Percentiles rank a stretch among this genome's conserved stretches.
Conservation (phyloP, 2,797 vertebrate species). For the Nyctalus aviator region DNA sequence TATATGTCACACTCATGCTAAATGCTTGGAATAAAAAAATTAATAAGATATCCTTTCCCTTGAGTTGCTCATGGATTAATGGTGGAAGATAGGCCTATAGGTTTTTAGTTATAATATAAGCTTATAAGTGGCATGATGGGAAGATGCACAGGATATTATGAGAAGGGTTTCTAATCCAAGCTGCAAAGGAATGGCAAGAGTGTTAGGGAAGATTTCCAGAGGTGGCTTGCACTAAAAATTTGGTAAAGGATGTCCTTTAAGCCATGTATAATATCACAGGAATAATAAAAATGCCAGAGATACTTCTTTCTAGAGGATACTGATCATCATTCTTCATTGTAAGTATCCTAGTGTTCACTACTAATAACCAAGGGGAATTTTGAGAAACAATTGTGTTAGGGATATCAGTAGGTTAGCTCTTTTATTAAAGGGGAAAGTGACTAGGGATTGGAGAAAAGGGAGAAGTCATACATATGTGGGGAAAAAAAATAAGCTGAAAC, state of each 20-base stretch:
- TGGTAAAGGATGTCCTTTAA: slow-evolving; percentile 25
- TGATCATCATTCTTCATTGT: neutral
- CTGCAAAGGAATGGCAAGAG: neutral
- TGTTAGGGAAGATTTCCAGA: slow-evolving; percentile 34
- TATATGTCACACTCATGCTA: neutral
- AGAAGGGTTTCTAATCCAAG: neutral
- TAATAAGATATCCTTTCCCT: slow-evolving; percentile 10
- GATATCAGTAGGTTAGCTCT: slow-evolving; percentile 23
- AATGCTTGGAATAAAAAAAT: slow-evolving; percentile 34
- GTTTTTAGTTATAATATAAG: neutral
- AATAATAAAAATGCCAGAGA: neutral
- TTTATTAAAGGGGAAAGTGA: slow-evolving; percentile 44
- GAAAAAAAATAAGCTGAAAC: slow-evolving; percentile 29
- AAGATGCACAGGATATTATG: neutral
- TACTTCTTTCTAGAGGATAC: neutral
- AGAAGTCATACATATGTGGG: slow-evolving; percentile 1
- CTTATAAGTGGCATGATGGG: neutral
- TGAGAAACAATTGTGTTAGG: slow-evolving; percentile 12
- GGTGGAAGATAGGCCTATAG: neutral
- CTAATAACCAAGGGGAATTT: slow-evolving; percentile 17
- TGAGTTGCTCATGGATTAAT: neutral
- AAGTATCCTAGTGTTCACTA: neutral
- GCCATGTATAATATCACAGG: neutral
- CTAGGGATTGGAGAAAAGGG: neutral
- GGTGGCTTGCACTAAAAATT: neutral